These are phyloP conservation scores for Pipistrellus pygmaeus DNA, from an alignment of 2,797 vertebrate genomes.

Conservation along the genomic window DNA sequence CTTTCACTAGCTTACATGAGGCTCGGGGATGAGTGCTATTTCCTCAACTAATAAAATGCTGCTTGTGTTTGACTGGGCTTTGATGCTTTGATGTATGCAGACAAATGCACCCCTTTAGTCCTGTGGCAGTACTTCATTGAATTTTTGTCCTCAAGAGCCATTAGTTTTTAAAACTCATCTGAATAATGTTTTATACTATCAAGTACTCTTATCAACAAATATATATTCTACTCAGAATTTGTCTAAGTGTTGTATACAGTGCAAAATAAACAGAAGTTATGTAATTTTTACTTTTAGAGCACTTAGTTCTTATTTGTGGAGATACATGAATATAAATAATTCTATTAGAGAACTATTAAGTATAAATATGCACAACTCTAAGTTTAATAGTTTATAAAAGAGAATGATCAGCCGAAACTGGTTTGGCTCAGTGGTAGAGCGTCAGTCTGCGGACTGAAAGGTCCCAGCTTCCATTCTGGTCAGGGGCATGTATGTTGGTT, in stretches of 20 bases:
- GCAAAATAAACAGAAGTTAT: neutral
- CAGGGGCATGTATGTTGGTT: no score
- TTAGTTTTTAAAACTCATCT: neutral
- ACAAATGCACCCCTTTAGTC: neutral
- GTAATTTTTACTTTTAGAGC: constrained; percentile 29
- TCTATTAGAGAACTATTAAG: constrained; percentile 30
- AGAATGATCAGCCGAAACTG: neutral
- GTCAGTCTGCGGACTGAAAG: no score
- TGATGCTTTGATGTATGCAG: neutral
- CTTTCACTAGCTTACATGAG: neutral
- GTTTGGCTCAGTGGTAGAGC: no score
- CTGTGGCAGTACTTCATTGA: neutral
- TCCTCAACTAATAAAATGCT: neutral
- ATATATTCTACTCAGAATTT: constrained; percentile 32
- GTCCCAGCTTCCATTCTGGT: no score
- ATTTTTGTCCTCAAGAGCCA: constrained; percentile 51
- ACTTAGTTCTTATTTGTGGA: constrained; percentile 7
- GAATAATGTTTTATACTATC: constrained; percentile 34
- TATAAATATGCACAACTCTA: constrained; percentile 27
- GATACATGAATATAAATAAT: constrained; percentile 52
- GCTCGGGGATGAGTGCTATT: neutral
- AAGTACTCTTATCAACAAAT: constrained; percentile 10
- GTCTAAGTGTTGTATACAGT: neutral
- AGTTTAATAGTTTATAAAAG: constrained; percentile 28
- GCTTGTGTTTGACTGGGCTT: neutral